These are phyloP conservation scores for Dynastes tityus DNA, from an alignment of 2,888 invertebrate species.

Conservation along the genomic window DNA sequence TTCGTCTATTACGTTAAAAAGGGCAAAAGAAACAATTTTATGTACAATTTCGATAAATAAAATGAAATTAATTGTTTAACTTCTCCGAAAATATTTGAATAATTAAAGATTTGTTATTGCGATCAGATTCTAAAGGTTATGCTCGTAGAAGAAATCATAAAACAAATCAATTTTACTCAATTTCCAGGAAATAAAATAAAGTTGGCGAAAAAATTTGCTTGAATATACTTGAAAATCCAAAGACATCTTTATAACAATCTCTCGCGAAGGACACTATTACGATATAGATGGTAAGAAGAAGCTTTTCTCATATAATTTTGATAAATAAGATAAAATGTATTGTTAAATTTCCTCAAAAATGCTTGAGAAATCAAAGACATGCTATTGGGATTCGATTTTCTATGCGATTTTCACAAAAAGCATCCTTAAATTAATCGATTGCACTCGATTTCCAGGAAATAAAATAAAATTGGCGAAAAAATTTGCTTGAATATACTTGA, in stretches of 20 bases:
- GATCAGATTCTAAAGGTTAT: background rate
- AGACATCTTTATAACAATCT: too few relatives aligned
- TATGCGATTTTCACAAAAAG: background rate
- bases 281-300: too few relatives aligned
- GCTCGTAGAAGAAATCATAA: background rate
- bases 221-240: background rate
- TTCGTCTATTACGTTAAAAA: too few relatives aligned
- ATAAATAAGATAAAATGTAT: too few relatives aligned
- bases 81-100: background rate
- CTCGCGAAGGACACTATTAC: too few relatives aligned
- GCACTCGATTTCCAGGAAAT: background rate
- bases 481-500: background rate
- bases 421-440: background rate
- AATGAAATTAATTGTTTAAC: background rate
- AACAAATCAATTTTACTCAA: background rate
- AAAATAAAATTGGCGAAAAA: background rate
- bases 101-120: background rate
- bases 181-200: background rate
- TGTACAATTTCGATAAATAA: too few relatives aligned
- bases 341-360: background rate
- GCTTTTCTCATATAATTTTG: too few relatives aligned
- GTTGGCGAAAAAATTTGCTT: background rate
- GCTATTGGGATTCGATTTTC: background rate
- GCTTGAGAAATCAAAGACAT: background rate
- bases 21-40: too few relatives aligned